These are phyloP conservation scores for Tyto alba DNA, from an alignment of 2,113 vertebrate species.

Conservation along the genomic window DNA sequence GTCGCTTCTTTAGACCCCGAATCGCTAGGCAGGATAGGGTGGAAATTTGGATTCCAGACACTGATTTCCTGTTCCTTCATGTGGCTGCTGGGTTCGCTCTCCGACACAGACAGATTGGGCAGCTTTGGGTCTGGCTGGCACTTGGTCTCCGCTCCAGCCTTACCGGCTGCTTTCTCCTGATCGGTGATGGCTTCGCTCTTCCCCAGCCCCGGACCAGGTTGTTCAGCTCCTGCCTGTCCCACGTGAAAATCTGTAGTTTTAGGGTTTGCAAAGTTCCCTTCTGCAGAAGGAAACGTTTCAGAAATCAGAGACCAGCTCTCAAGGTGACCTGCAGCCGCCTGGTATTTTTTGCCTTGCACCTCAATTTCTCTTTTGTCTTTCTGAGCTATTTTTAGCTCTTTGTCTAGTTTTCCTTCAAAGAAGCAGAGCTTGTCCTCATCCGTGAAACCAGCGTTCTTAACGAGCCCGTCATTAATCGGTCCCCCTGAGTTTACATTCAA, in stretches of 20 bases:
- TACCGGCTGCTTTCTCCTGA: constrained; percentile 61
- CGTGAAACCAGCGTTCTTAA: constrained; percentile 78
- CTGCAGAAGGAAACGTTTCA: neutral
- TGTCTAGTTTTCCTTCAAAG: constrained; percentile 78
- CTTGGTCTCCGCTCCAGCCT: constrained; percentile 31
- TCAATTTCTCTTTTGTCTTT: constrained; percentile 68
- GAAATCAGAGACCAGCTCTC: constrained; percentile 70
- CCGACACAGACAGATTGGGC: neutral
- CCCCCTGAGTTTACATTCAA: constrained; percentile 70
- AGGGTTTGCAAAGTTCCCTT: constrained; percentile 35
- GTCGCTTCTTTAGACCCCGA: constrained; percentile 36
- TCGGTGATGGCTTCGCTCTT: constrained; percentile 56
- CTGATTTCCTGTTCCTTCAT: constrained; percentile 64
- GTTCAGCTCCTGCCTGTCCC: constrained; percentile 11
- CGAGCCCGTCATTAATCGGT: constrained; percentile 68
- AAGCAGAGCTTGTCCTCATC: constrained; percentile 92
- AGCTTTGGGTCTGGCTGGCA: constrained; percentile 1
- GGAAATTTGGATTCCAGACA: constrained; percentile 75
- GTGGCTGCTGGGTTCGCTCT: neutral
- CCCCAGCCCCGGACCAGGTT: neutral
- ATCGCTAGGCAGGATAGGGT: constrained; percentile 4
- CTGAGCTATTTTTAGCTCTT: constrained; percentile 75
- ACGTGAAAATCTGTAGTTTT: constrained; percentile 29
- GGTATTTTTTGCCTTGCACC: constrained; percentile 58
- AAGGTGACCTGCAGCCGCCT: constrained; percentile 67